Evolutionary conservation across 2,113 vertebrate genomes (phyloP).

Genomic region (Pituophis catenifer): DNA sequence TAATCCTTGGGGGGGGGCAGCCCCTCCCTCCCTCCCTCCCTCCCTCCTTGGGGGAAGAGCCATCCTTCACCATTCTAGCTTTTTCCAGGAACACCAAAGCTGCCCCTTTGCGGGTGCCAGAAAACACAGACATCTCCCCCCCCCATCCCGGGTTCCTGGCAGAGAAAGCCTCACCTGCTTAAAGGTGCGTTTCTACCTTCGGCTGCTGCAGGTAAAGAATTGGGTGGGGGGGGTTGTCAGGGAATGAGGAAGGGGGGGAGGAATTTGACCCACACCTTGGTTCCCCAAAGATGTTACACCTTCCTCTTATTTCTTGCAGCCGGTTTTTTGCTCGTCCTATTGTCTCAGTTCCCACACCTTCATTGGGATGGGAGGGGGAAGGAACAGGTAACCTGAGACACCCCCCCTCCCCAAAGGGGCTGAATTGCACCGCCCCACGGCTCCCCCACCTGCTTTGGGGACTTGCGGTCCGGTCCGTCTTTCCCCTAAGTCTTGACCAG

Average conservation of each 20-base stretch:
- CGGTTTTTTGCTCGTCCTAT: background rate
- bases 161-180: background rate
- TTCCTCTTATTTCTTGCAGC: background rate
- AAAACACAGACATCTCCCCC: accelerated
- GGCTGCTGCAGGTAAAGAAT: background rate
- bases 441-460: accelerated
- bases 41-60: background rate
- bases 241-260: background rate
- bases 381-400: background rate
- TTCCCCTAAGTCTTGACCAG: background rate
- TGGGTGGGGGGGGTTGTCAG: no score
- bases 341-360: background rate
- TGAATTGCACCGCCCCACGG: background rate
- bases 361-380: background rate
- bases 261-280: background rate
- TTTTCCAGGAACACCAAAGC: background rate
- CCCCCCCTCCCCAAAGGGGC: background rate
- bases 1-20: background rate
- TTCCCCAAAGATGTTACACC: background rate
- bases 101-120: background rate
- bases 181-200: background rate
- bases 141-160: background rate
- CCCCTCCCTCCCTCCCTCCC: background rate
- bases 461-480: background rate
- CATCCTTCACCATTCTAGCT: background rate